A percentile compares a stretch with the other conserved stretches of the same genome.
Conservation (phyloP, 2,888 invertebrate species). For the Chrysodeixis includens region DNA sequence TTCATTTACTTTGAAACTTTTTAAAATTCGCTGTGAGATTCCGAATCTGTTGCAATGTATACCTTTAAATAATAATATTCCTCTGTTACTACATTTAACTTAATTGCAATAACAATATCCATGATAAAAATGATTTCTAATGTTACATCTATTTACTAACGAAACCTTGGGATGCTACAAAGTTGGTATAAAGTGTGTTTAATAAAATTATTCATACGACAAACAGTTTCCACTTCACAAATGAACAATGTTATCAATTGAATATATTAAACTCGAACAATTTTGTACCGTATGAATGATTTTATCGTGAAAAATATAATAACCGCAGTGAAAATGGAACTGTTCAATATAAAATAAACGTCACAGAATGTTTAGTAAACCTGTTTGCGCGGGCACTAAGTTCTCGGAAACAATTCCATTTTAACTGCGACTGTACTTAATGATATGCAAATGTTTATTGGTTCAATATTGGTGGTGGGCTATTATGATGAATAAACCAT, state of each 20-base stretch:
- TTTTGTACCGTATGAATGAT: constrained; percentile 49
- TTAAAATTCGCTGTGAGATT: constrained; percentile 43
- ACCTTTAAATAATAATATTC: constrained; percentile 30
- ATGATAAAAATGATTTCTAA: constrained; percentile 49
- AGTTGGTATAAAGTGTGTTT: constrained; percentile 59
- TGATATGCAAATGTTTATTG: constrained; percentile 56
- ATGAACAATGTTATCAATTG: background rate
- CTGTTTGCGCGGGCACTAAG: background rate
- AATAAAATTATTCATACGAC: constrained; percentile 66
- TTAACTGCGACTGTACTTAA: constrained; percentile 47
- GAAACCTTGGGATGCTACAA: constrained; percentile 58
- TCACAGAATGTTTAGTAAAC: constrained; percentile 17
- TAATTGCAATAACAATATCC: constrained; percentile 26
- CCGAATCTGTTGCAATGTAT: constrained; percentile 30
- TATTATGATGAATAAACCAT: constrained; percentile 56
- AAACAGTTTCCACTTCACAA: background rate
- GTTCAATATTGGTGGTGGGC: constrained; percentile 72
- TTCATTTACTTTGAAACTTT: constrained; percentile 55
- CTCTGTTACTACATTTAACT: constrained; percentile 61
- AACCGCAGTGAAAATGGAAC: constrained; percentile 42
- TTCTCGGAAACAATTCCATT: constrained; percentile 41
- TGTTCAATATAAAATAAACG: constrained; percentile 6
- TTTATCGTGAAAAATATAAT: constrained; percentile 35
- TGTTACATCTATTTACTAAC: constrained; percentile 56
- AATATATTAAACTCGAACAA: background rate